Evolutionary conservation across 2,113 vertebrate species (phyloP), one percentile per base, ranked within the genome.

Genomic region (Apistogramma diplotaenia): DNA sequence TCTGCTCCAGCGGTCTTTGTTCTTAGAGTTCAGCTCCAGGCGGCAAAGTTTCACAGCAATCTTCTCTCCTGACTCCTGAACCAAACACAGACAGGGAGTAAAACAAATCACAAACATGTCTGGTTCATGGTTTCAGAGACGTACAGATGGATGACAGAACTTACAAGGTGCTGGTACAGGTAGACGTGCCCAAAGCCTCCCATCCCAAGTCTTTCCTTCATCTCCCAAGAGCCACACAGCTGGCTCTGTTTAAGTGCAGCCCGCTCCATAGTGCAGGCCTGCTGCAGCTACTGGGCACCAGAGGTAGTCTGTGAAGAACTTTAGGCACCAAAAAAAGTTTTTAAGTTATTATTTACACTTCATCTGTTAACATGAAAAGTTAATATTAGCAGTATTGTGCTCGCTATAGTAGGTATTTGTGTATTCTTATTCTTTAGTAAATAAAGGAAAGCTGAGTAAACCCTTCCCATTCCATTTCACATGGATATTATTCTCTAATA

Each of bases 11-110:
- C 97, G 94, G 40, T 97, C 96, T 94, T 96, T 97, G 90, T 98
- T 98, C 91, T 96, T 97, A 19, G 93, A 79, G 87, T 96, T 99
- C 62, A 99, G 95, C 81, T 99, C 97, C 82, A 98, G 89, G 18
- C 98, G 97, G 88, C 98, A 99, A 31, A 97, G 96, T 92, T 99
- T 99, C 91, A 99, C 95, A 46, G 98, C 98, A 53, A 98, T 96
- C 87, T 97, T 96, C 19, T 95, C 94, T 46, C 95, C 85, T 1
- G 71, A 89, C 72, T 95, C 94, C 96, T 96, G 81, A 53, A 60
- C 74, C 82, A 7, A 71, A 80, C n/a, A 89, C n/a, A 87, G 9
- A 85, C 4, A 6, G 27, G 43, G 9, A 62, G 49, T 82, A 33
- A 56, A 83, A 15, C 58, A 61, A 73, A 40, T 3, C 2, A 71